Conservation (phyloP, 2,888 invertebrate genomes). For the Dolichomitus sp. region DNA sequence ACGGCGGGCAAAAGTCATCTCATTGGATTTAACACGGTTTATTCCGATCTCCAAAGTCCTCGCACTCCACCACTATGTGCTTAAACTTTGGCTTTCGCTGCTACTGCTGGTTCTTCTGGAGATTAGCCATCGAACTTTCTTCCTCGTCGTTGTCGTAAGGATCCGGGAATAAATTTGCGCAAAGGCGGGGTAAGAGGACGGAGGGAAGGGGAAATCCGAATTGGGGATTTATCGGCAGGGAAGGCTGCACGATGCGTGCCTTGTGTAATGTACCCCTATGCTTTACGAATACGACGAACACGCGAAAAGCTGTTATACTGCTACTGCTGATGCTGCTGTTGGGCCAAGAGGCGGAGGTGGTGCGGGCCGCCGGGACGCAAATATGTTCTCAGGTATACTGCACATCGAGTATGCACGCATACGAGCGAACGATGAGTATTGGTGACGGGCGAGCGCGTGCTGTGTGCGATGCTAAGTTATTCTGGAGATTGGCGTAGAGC, state of each 20-base stretch:
- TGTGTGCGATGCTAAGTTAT: conserved; percentile 74
- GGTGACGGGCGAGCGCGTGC: conserved; percentile 53
- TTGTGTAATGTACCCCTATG: conserved; percentile 5
- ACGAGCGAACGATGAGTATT: conserved; percentile 25
- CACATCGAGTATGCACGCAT: not conserved
- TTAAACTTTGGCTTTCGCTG: conserved; percentile 17
- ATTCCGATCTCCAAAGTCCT: conserved; percentile 13
- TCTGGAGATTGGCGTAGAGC: conserved; percentile 75
- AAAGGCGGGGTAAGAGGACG: not conserved
- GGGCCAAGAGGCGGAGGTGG: conserved; percentile 15
- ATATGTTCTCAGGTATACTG: conserved; percentile 41
- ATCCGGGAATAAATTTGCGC: conserved; percentile 48
- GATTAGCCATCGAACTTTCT: conserved; percentile 59
- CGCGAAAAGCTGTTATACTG: conserved; percentile 11
- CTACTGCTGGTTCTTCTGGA: conserved; percentile 19
- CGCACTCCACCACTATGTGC: not conserved
- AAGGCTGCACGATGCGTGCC: conserved; percentile 15
- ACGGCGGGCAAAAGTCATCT: not conserved
- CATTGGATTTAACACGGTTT: conserved; percentile 8
- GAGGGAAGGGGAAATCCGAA: conserved; percentile 10
- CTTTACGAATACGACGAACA: not conserved
- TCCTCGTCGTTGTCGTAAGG: conserved; percentile 8
- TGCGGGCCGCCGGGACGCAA: conserved; percentile 17
- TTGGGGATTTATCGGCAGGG: conserved; percentile 39
- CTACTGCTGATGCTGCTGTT: not conserved